Evolutionary conservation across 2,113 vertebrate genomes (phyloP), one percentile per base, ranked within the genome.

Genomic region (Axis porcinus): DNA sequence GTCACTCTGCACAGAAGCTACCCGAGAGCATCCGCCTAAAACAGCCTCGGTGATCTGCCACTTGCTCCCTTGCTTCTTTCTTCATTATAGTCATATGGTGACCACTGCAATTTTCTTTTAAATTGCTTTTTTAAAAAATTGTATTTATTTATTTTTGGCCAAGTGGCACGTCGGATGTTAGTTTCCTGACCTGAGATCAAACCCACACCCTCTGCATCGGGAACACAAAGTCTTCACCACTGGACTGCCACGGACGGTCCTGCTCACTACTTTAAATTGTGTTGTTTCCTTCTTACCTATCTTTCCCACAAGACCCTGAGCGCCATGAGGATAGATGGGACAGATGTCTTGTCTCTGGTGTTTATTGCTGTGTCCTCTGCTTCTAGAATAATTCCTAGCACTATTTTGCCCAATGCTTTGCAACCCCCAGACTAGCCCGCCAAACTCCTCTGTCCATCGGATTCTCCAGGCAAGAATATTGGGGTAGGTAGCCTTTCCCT

Each of bases 291-390:
- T 36, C n/a, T 70, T 70, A 36, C n/a, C 40, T 55, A 7, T 9
- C 5, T 88, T 58, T 89, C 64, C 55, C 70, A 7, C 40, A 3
- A 74, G 57, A 86, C 16, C 79, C 52, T 16, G 21, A 57, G 45
- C 17, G 2, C 45, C 7, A 2, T 10, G 54, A 52, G 33, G 40
- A 2, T 1, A 45, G 13, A 55, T 54, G n/a, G 12, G 19, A 86
- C 15, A 17, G 14, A 13, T 5, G 12, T 0, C 4, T 5, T 54
- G 8, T n/a, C 52, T 82, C 2, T 25, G 19, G 1, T 27, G 14
- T 47, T 50, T 12, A 3, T 13, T 19, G 23, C 57, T 92, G 15
- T 54, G 47, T 52, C 21, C 36, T 78, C 3, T 27, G 28, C 19
- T 25, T 89, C 55, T 64, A 76, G 45, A 84, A 62, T 33, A 88